Evolutionary conservation across 2,797 vertebrate genomes (phyloP).

Genomic region (Parambassis ranga): DNA sequence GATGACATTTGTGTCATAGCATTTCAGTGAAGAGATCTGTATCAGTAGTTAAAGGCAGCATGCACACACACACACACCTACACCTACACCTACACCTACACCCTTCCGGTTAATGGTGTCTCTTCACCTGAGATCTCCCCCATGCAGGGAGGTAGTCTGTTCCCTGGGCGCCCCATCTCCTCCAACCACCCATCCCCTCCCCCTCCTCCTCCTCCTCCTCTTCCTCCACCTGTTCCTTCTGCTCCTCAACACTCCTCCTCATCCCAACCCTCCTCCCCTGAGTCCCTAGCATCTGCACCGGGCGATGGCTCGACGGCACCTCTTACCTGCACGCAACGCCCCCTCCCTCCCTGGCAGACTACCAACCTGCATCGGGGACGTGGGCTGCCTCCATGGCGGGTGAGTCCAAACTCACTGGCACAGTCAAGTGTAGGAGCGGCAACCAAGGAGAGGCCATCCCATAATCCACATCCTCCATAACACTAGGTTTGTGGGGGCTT

Average conservation of each 20-base stretch:
- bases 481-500: background rate
- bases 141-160: conserved; percentile 88
- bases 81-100: conserved; percentile 25
- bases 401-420: conserved; percentile 80
- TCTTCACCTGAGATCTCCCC: conserved; percentile 84
- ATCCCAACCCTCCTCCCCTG: conserved; percentile 35
- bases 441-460: conserved; percentile 68
- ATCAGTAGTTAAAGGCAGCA: background rate
- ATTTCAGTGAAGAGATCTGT: background rate
- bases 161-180: conserved; percentile 64
- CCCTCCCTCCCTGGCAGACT: conserved; percentile 83
- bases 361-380: conserved; percentile 84
- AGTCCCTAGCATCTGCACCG: conserved; percentile 77
- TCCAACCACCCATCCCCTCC: conserved; percentile 13
- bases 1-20: conserved; percentile 15
- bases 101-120: conserved; percentile 75
- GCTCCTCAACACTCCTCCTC: conserved; percentile 27
- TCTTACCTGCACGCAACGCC: conserved; percentile 82
- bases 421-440: conserved; percentile 65
- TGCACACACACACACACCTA: conserved; percentile 1
- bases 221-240: conserved; percentile 1
- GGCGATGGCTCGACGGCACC: conserved; percentile 79
- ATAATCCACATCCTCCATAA: background rate
- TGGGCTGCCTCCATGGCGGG: conserved; percentile 77
- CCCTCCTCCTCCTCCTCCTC: background rate